Evolutionary conservation across 1,140 invertebrate genomes (phyloP).

Genomic region (Eupristina koningsbergeri): DNA sequence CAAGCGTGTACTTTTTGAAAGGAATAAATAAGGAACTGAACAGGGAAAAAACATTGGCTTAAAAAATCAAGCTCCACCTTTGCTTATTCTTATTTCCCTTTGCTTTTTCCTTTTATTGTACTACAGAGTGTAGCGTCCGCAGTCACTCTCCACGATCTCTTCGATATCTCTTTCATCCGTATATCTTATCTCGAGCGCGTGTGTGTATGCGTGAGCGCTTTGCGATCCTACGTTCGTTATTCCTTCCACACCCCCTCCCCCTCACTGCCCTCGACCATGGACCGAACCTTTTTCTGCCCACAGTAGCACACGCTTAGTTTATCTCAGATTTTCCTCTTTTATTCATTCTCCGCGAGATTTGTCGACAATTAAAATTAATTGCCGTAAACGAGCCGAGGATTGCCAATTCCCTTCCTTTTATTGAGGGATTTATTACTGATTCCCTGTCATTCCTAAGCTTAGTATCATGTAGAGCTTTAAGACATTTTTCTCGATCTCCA

Average conservation of each 20-base stretch:
- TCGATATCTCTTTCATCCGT: neutral
- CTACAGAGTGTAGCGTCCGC: neutral
- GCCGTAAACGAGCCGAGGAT: neutral
- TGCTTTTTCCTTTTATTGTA: neutral
- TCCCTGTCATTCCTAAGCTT: too few species aligned
- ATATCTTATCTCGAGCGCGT: neutral
- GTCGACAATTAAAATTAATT: constrained; percentile 58
- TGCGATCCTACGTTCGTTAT: constrained; percentile 16
- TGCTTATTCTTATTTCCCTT: neutral
- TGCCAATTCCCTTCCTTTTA: neutral
- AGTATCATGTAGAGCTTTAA: neutral
- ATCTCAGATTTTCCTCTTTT: too few species aligned
- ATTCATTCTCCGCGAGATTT: constrained; percentile 43
- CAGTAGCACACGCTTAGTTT: constrained; percentile 22
- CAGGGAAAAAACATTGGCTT: neutral
- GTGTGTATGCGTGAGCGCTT: neutral
- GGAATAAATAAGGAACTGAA: constrained; percentile 22
- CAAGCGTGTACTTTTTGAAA: neutral
- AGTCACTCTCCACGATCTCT: constrained; percentile 1
- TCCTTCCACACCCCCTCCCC: neutral
- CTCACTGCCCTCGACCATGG: neutral
- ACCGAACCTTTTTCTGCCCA: constrained; percentile 12
- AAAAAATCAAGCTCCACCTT: constrained; percentile 21
- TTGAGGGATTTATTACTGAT: neutral
- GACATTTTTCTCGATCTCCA: neutral